Conservation (phyloP, 2,113 vertebrate species). For the Rhinolophus ferrumequinum region DNA sequence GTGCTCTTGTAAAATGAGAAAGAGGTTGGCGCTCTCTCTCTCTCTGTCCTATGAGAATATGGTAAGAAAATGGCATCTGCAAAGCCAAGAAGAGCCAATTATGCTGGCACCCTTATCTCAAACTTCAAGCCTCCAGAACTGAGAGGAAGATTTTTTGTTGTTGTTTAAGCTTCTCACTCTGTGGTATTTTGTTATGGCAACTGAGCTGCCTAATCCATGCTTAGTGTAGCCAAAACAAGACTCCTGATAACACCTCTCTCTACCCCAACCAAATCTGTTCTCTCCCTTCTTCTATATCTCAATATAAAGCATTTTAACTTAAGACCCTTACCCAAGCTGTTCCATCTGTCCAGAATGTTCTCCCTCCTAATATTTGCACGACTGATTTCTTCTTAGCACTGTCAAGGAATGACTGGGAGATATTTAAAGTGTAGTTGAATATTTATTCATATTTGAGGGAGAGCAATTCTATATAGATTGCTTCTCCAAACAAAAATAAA, state of each 20-base stretch:
- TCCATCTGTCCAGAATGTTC: not conserved
- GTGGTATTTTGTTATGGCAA: not conserved
- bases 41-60: not conserved
- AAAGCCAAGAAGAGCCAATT: not conserved
- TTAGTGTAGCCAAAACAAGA: not conserved
- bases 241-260: not conserved
- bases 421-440: not conserved
- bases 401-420: not conserved
- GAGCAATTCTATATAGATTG: not conserved
- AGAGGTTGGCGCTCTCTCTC: not conserved
- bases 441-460: not conserved
- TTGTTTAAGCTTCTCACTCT: not conserved
- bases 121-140: not conserved
- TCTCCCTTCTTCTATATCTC: not conserved
- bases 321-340: not conserved
- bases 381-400: not conserved
- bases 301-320: not conserved
- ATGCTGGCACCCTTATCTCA: not conserved
- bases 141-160: not conserved
- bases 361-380: not conserved
- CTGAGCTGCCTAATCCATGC: not conserved
- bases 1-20: not conserved
- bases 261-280: not conserved
- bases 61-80: not conserved
- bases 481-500: not conserved